Conservation (phyloP, 2,113 vertebrate species). For the Formicarius rufipectus region DNA sequence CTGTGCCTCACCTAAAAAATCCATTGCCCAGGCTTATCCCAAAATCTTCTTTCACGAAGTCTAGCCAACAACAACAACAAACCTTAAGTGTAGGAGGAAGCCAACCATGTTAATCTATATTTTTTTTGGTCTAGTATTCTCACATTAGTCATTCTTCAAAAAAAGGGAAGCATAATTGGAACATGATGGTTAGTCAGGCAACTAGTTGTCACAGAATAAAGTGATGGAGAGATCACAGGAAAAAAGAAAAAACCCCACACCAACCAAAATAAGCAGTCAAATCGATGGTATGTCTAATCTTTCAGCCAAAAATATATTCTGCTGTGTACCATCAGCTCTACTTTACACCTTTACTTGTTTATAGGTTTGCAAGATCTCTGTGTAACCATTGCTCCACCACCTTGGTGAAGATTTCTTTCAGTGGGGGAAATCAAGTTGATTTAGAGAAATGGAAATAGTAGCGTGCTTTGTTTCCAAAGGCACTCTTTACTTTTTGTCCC, state of each 20-base stretch:
- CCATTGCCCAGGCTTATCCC: too few species aligned
- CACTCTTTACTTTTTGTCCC: neutral
- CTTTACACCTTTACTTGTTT: neutral
- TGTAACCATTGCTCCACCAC: neutral
- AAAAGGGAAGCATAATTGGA: neutral
- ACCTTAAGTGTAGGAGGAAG: neutral
- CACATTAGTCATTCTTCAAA: neutral
- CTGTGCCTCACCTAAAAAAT: too few species aligned
- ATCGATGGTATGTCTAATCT: neutral
- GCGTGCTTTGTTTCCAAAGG: fast-evolving
- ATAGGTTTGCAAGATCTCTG: neutral
- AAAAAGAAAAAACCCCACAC: too few species aligned
- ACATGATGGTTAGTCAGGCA: neutral
- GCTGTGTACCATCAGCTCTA: neutral
- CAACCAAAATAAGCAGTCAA: neutral
- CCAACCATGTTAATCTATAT: neutral
- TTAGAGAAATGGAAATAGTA: neutral
- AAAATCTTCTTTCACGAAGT: too few species aligned
- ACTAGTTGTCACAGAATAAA: neutral
- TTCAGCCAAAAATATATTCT: neutral
- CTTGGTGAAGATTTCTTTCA: neutral
- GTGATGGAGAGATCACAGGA: neutral
- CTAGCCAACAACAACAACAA: too few species aligned
- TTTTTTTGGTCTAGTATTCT: neutral
- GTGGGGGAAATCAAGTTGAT: fast-evolving